Conservation (phyloP, 2,888 invertebrate genomes). For the Spodoptera exigua region DNA sequence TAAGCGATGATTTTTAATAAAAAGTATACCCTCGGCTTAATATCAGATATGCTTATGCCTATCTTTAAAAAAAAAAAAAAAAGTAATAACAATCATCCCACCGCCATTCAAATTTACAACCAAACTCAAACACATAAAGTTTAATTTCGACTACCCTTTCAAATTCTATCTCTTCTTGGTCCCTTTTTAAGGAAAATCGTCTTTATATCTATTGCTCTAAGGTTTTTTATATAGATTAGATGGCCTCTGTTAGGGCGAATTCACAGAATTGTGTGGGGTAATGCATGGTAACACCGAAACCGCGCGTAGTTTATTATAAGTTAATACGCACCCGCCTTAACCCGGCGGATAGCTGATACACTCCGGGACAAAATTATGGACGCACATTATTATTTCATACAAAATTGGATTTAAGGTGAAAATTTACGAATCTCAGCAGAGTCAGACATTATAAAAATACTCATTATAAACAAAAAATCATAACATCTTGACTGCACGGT, state of each 20-base stretch:
- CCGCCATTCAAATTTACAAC: conserved; percentile 8
- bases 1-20: conserved; percentile 86
- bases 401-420: conserved; percentile 10
- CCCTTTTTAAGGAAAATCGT: conserved; percentile 14
- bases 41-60: conserved; percentile 77
- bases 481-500: too few species aligned
- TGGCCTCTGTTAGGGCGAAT: conserved; percentile 55
- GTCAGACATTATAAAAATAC: too few species aligned
- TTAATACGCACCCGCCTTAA: conserved; percentile 84
- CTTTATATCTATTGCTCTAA: not conserved
- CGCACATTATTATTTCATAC: conserved; percentile 17
- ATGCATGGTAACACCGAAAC: conserved; percentile 76
- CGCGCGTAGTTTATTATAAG: conserved; percentile 86
- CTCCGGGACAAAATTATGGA: conserved; percentile 56
- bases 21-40: conserved; percentile 80
- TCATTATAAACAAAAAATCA: too few species aligned
- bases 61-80: conserved; percentile 44
- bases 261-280: conserved; percentile 49
- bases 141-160: conserved; percentile 6
- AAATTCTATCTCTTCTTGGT: not conserved
- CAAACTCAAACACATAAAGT: not conserved
- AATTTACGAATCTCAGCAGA: conserved; percentile 1
- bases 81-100: conserved; percentile 2
- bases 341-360: conserved; percentile 67
- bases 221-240: conserved; percentile 22